Conservation (phyloP, 2,797 vertebrate genomes). For the Tolypeutes matacus region DNA sequence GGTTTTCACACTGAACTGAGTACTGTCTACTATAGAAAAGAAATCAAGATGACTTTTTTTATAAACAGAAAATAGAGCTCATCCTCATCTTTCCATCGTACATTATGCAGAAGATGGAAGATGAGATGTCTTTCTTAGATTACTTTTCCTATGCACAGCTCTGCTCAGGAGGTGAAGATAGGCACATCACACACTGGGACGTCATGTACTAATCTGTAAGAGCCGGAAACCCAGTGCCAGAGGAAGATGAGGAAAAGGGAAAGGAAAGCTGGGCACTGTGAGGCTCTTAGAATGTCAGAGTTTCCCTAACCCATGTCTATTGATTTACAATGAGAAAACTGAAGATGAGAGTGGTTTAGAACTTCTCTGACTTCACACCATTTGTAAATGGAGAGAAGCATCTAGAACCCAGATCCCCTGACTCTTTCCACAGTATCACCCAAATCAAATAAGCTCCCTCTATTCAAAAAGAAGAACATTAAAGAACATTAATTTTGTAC, state of each 20-base stretch:
- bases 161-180: background rate
- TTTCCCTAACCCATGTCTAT: background rate
- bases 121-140: constrained; percentile 59
- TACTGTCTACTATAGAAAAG: background rate
- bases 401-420: background rate
- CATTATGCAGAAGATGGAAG: constrained; percentile 51
- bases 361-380: constrained; percentile 2
- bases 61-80: background rate
- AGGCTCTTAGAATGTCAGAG: background rate
- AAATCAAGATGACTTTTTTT: constrained; percentile 7
- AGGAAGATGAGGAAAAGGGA: background rate
- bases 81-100: background rate
- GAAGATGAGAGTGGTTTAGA: background rate
- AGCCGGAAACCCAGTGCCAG: background rate
- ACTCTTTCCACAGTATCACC: background rate
- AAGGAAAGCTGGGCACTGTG: too few species aligned
- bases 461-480: background rate
- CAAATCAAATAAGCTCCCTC: background rate
- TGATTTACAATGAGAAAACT: background rate
- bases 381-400: background rate
- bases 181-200: constrained; percentile 47
- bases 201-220: constrained; percentile 15
- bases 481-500: constrained; percentile 28
- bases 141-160: too few species aligned
- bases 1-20: background rate